Evolutionary conservation across 2,888 invertebrate genomes (phyloP), one percentile per base, ranked within the genome.

Genomic region (Agrotis exclamationis): DNA sequence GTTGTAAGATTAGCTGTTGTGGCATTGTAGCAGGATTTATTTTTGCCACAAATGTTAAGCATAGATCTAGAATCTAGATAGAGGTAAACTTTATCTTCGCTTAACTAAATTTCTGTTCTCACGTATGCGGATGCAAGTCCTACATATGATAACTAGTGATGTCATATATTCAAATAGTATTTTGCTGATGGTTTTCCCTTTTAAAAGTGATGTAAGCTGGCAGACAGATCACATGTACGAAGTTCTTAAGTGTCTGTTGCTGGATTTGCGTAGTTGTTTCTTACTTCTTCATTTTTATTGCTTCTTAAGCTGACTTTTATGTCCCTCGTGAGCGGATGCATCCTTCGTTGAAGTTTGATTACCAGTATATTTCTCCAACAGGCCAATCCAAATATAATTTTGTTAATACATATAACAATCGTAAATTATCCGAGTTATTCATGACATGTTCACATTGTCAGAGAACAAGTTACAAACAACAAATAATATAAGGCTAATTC

Each of bases 111-210:
- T 33, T 77, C 22, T n/a, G 20, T 59, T 68, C 28, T 64, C 78
- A 82, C 57, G 56, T 73, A 59, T 59, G 67, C 67, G 77, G 60
- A 67, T 72, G 64, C 77, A 77, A 44, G 47, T 39, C 59, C 13
- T 48, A 56, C 57, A 20, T 64, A 72, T 72, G 48, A 72, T 77
- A 58, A 72, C 57, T 56, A 28, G 63, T 67, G 78, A 81, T 67
- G 82, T 68, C 82, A 76, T 81, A 72, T 81, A 54, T 81, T 76
- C 54, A 76, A 76, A 76, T 71, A 11, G 33, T 57, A 67, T 77
- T 47, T 54, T 53, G 11, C 58, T 50, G 45, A 69, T 53, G 48
- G 24, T 62, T 79, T 74, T 47, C 33, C 50, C 16, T 76, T 69
- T 50, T 11, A 48, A 64, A 68, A 56, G 50, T 77, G 63, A 80